A percentile compares a stretch with the other conserved stretches of the same genome.
Evolutionary conservation across 2,888 invertebrate genomes (phyloP).

Genomic region (Idaea aversata): DNA sequence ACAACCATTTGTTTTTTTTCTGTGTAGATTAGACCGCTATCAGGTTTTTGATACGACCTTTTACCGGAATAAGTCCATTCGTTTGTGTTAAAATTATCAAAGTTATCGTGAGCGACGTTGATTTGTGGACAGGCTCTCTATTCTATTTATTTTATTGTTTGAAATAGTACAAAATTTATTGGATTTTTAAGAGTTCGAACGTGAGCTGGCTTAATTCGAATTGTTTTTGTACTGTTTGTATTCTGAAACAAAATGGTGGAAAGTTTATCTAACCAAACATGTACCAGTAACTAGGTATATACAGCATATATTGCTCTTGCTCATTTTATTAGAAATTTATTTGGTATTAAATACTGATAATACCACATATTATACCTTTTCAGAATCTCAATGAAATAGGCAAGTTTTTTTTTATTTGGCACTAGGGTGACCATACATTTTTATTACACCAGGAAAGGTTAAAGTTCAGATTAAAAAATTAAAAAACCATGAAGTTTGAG

Average conservation of each 20-base stretch:
- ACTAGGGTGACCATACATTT: too few relatives aligned
- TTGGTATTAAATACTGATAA: too few relatives aligned
- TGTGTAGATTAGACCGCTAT: not conserved
- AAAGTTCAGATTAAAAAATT: too few relatives aligned
- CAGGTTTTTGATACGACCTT: not conserved
- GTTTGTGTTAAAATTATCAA: not conserved
- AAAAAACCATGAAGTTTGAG: too few relatives aligned
- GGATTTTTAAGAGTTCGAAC: not conserved
- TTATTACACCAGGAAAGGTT: too few relatives aligned
- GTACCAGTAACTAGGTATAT: too few relatives aligned
- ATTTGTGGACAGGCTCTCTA: conserved; percentile 3
- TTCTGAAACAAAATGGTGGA: not conserved
- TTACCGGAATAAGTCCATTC: not conserved
- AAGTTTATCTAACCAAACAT: not conserved
- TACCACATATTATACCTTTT: too few relatives aligned
- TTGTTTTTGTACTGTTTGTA: not conserved
- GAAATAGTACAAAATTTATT: not conserved
- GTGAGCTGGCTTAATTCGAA: not conserved
- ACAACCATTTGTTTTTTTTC: not conserved
- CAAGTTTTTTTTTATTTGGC: too few relatives aligned
- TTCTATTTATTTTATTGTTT: not conserved
- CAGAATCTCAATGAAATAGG: too few relatives aligned
- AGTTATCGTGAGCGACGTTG: not conserved
- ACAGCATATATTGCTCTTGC: too few relatives aligned
- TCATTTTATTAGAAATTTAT: too few relatives aligned